A percentile compares a stretch with the other conserved stretches of the same genome.
Conservation (phyloP, 2,888 invertebrate species). For the Plagodis pulveraria region DNA sequence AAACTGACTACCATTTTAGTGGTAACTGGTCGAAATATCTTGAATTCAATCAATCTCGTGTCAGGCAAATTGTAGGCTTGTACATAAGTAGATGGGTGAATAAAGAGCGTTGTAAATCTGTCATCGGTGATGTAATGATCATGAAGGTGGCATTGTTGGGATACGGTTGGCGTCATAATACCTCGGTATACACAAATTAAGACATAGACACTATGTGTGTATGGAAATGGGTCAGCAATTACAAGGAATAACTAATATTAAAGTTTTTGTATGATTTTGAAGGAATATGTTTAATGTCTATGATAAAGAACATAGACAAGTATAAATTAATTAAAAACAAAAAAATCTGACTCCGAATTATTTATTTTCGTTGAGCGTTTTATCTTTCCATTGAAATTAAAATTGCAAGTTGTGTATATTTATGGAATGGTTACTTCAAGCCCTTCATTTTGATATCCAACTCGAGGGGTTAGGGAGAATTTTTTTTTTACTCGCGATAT, state of each 20-base stretch:
- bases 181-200: neutral
- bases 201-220: neutral
- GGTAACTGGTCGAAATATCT: constrained; percentile 35
- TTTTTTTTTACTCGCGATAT: too few species aligned
- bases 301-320: too few species aligned
- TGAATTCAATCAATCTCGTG: constrained; percentile 50
- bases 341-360: too few species aligned
- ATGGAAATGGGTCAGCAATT: neutral
- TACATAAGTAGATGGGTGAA: constrained; percentile 40
- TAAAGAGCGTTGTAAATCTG: constrained; percentile 25
- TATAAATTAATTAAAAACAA: too few species aligned
- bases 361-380: too few species aligned
- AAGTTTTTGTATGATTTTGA: too few species aligned
- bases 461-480: too few species aligned
- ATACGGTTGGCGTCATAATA: neutral
- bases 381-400: too few species aligned
- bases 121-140: constrained; percentile 41
- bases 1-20: constrained; percentile 23
- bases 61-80: constrained; percentile 50
- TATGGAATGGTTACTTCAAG: too few species aligned
- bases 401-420: too few species aligned
- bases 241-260: neutral
- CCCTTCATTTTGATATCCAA: too few species aligned
- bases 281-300: too few species aligned
- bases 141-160: constrained; percentile 17